Evolutionary conservation across 2,113 vertebrate genomes (phyloP).

Genomic region (Cnemophilus loriae): DNA sequence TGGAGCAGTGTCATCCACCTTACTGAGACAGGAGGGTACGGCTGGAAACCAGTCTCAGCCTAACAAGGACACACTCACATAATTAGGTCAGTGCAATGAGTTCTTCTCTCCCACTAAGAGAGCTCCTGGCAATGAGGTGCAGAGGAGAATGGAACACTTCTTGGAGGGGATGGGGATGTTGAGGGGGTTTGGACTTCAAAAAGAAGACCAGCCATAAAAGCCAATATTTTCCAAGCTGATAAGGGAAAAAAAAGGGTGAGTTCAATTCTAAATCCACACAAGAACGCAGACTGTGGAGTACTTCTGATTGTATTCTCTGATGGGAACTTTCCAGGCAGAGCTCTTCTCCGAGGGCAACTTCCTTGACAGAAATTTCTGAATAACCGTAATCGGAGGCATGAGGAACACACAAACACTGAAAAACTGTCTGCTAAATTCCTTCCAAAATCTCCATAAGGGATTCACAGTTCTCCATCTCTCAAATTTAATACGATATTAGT

Average conservation of each 20-base stretch:
- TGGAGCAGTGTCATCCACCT: rapidly evolving
- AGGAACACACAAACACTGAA: not conserved
- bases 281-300: not conserved
- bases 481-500: not conserved
- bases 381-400: not conserved
- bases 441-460: not conserved
- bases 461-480: not conserved
- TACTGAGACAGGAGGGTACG: rapidly evolving
- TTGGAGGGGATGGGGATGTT: not conserved
- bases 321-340: not conserved
- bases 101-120: not conserved
- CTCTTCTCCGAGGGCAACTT: not conserved
- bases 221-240: not conserved
- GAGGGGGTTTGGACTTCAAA: not conserved
- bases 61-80: not conserved
- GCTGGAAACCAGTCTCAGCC: not conserved
- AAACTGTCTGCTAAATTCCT: not conserved
- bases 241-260: not conserved
- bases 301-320: not conserved
- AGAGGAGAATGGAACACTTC: not conserved
- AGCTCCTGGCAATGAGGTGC: not conserved
- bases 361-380: not conserved
- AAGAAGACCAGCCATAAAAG: not conserved
- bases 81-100: not conserved
- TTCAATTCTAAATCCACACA: not conserved